Evolutionary conservation across 2,113 vertebrate genomes (phyloP), one percentile per base, ranked within the genome.

Genomic region (Polyodon spathula): DNA sequence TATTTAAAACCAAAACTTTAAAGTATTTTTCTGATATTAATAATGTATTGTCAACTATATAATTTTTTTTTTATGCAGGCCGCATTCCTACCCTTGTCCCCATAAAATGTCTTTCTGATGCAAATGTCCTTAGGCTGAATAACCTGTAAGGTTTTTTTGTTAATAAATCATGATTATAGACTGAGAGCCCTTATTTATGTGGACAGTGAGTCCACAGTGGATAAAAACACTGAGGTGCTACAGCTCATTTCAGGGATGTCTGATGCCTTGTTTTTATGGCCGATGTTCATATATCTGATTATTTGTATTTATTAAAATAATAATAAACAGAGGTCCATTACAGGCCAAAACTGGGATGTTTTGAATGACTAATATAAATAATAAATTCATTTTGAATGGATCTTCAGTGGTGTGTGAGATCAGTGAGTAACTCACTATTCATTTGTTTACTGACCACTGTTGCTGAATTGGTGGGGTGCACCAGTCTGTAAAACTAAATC

Each of bases 41-140:
- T 88, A 82, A 88, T 87, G 82, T 73, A 86, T 84, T 74, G 72
- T 60, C 66, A 84, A 82, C 74, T 78, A 85, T 85, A 77, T 83
- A 86, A 84, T 86, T 81, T 78, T 81, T 70, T 78, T 77, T 71
- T 67, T 75, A 78, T 62, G 58, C 71, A 59, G 70, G 76, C 70
- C 74, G 73, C 75, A 64, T 74, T 81, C 73, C 70, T 55, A 72
- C 72, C 73, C 77, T 84, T 81, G 76, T 78, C 27, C 77, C 80
- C 78, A 76, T 77, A 76, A 70, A 71, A 74, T 64, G 75, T 81
- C 74, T 74, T 72, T 66, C 70, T 76, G 86, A 78, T 68, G 72
- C 70, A 55, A 78, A 74, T 83, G 75, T 85, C 76, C 80, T 78
- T 71, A 79, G 83, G 81, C 78, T 68, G 71, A 81, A 76, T 76